These are phyloP conservation scores for Entomyzon cyanotis DNA, from an alignment of 2,113 vertebrate genomes.

Conservation along the genomic window DNA sequence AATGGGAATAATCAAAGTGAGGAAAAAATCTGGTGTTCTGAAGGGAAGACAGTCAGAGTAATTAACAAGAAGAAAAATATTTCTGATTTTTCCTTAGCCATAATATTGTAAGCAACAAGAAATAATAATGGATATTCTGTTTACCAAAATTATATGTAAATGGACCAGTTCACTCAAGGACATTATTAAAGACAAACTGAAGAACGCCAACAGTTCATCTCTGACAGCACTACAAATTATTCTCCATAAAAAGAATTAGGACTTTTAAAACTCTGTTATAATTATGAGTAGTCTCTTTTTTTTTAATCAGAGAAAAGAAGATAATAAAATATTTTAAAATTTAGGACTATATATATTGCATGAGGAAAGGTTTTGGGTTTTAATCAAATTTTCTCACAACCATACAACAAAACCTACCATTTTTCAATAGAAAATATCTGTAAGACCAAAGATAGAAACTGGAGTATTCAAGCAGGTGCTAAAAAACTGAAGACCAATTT, in stretches of 20 bases:
- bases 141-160: neutral
- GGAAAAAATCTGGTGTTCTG: neutral
- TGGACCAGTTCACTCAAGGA: neutral
- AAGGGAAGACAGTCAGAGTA: neutral
- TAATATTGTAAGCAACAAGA: neutral
- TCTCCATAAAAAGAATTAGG: neutral
- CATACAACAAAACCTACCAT: neutral
- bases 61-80: neutral
- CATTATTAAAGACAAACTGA: neutral
- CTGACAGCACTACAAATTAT: neutral
- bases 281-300: neutral
- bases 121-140: neutral
- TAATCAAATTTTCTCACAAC: neutral
- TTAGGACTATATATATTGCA: neutral
- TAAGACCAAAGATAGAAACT: neutral
- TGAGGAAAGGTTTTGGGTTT: neutral
- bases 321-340: neutral
- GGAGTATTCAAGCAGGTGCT: neutral
- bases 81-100: neutral
- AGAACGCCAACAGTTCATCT: neutral
- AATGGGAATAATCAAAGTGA: neutral
- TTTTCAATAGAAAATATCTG: neutral
- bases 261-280: neutral
- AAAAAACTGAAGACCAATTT: neutral
- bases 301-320: neutral